phyloP scores from a whole-genome alignment of 2,113 vertebrate genomes.

The Ophiodon elongatus region DNA sequence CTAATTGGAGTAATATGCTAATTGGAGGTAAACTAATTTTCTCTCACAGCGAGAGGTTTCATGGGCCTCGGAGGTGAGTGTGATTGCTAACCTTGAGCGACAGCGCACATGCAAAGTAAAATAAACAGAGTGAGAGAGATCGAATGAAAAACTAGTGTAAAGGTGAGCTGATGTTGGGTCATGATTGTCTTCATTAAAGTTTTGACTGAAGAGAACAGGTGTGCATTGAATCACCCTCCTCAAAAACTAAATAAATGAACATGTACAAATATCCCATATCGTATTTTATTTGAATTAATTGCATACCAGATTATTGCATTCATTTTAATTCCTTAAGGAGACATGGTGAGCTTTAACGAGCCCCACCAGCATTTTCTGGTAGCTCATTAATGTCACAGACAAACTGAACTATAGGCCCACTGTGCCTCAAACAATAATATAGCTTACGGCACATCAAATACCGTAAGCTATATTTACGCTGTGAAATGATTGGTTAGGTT shows the following conservation, averaged over 20 bases:
- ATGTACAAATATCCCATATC: not conserved
- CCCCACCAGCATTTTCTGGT: not conserved
- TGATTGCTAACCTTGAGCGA: constrained; percentile 42
- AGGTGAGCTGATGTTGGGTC: not conserved
- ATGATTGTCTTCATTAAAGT: not conserved
- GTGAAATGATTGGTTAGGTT: not conserved
- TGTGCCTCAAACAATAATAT: not conserved
- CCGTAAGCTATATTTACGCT: not conserved
- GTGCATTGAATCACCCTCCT: not conserved
- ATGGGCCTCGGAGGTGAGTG: constrained; percentile 58
- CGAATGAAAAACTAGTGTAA: not conserved
- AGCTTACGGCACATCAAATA: not conserved
- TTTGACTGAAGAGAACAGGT: not conserved
- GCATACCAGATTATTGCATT: not conserved
- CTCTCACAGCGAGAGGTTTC: constrained; percentile 60
- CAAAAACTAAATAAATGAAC: not conserved
- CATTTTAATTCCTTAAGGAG: not conserved
- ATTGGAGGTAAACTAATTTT: constrained; percentile 75
- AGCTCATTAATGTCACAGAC: not conserved
- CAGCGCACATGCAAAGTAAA: constrained; percentile 1
- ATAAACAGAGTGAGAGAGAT: not conserved
- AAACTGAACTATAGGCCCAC: not conserved
- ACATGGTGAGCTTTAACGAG: not conserved
- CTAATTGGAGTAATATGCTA: constrained; percentile 78
- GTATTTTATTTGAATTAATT: not conserved